Conservation (phyloP, 2,888 invertebrate genomes). For the Agonum fuliginosum region DNA sequence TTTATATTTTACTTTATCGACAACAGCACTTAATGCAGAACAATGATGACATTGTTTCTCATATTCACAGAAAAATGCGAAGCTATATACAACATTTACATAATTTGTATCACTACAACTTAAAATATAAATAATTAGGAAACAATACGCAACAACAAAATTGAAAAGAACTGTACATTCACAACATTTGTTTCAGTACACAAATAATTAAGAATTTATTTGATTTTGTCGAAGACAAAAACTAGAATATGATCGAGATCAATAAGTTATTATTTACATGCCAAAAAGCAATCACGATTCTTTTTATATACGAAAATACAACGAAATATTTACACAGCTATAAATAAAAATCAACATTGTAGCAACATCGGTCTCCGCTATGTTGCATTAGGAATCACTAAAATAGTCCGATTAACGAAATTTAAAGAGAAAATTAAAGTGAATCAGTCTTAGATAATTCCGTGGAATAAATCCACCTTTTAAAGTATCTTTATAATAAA, state of each 20-base stretch:
- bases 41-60: slow-evolving; percentile 67
- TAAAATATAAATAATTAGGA: slow-evolving; percentile 59
- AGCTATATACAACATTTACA: slow-evolving; percentile 71
- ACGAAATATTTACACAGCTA: slow-evolving; percentile 37
- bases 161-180: slow-evolving; percentile 56
- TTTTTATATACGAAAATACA: slow-evolving; percentile 25
- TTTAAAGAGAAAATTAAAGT: slow-evolving; percentile 47
- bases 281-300: slow-evolving; percentile 41
- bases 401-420: slow-evolving; percentile 40
- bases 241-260: slow-evolving; percentile 57
- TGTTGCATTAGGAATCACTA: slow-evolving; percentile 32
- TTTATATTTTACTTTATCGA: slow-evolving; percentile 66
- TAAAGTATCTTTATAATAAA: slow-evolving; percentile 32
- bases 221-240: slow-evolving; percentile 47
- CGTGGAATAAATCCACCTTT: slow-evolving; percentile 28
- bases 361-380: slow-evolving; percentile 8
- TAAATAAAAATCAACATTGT: slow-evolving; percentile 41
- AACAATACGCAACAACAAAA: slow-evolving; percentile 57
- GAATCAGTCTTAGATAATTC: slow-evolving; percentile 53
- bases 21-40: slow-evolving; percentile 68
- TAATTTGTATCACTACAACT: slow-evolving; percentile 52
- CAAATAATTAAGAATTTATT: slow-evolving; percentile 40
- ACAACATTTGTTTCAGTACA: slow-evolving; percentile 36
- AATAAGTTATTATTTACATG: slow-evolving; percentile 50
- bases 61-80: slow-evolving; percentile 68